Evolutionary conservation across 2,797 vertebrate genomes (phyloP).

Genomic region (Podarcis lilfordi): DNA sequence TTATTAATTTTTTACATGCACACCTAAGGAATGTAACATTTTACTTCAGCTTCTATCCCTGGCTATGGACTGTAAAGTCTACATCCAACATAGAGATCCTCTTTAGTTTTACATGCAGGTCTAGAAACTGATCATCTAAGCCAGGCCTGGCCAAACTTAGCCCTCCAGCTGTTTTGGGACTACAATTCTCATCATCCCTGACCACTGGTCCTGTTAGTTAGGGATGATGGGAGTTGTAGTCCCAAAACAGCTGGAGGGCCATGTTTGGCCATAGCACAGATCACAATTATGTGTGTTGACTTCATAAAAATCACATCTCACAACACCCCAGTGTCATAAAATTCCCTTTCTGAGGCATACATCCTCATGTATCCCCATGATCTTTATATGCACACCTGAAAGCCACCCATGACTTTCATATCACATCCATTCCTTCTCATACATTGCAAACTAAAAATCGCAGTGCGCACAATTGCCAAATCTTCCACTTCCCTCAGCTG

Average conservation of each 20-base stretch:
- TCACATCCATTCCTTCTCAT: not conserved
- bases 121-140: not conserved
- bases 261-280: not conserved
- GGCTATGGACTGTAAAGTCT: not conserved
- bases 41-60: too few species aligned
- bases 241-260: too few species aligned
- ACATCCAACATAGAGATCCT: not conserved
- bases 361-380: not conserved
- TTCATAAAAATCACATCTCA: not conserved
- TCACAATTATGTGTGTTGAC: not conserved
- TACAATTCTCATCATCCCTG: too few species aligned
- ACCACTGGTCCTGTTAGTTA: too few species aligned
- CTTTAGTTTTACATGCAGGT: not conserved
- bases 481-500: not conserved
- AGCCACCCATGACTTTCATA: not conserved
- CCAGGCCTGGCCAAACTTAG: too few species aligned
- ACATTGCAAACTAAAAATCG: not conserved
- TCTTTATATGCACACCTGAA: not conserved
- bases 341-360: not conserved
- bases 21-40: not conserved
- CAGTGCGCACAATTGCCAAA: not conserved
- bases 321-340: not conserved
- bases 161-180: too few species aligned
- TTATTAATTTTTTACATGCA: not conserved
- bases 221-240: too few species aligned